Conservation (phyloP, 2,113 vertebrate species). For the Loxodonta africana region DNA sequence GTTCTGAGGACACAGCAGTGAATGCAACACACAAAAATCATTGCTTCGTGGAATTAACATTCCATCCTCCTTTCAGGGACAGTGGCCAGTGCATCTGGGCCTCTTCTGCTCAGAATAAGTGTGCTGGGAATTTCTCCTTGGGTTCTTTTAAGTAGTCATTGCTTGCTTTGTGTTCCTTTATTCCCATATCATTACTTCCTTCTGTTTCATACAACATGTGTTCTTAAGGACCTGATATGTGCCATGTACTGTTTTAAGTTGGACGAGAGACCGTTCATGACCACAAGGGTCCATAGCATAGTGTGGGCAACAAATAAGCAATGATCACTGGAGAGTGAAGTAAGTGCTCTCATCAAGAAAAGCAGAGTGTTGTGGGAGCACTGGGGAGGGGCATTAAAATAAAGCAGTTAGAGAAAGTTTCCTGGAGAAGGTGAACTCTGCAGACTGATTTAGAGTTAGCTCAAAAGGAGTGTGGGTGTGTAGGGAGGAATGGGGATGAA, state of each 20-base stretch:
- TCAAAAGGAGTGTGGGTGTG: neutral
- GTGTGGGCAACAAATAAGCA: neutral
- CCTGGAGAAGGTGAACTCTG: neutral
- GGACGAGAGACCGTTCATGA: neutral
- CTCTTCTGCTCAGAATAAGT: neutral
- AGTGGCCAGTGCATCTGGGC: neutral
- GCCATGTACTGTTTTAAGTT: neutral
- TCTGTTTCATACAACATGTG: conserved; percentile 3
- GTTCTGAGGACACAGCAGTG: conserved; percentile 1
- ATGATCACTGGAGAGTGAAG: neutral
- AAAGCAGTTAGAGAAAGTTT: neutral
- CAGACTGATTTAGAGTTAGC: neutral
- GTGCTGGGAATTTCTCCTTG: neutral
- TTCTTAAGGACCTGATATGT: neutral
- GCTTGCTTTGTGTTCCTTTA: neutral
- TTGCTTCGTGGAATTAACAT: neutral
- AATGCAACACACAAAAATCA: neutral
- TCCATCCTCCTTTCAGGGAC: neutral
- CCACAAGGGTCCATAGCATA: neutral
- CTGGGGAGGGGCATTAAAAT: neutral
- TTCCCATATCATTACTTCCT: neutral
- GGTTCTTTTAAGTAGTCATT: conserved; percentile 8
- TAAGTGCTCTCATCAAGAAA: neutral
- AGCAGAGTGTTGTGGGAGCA: neutral
- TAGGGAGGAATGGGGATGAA: neutral